Base-by-base conservation (phyloP, 2,888 invertebrate genomes). In the Lacanobia oleracea region DNA sequence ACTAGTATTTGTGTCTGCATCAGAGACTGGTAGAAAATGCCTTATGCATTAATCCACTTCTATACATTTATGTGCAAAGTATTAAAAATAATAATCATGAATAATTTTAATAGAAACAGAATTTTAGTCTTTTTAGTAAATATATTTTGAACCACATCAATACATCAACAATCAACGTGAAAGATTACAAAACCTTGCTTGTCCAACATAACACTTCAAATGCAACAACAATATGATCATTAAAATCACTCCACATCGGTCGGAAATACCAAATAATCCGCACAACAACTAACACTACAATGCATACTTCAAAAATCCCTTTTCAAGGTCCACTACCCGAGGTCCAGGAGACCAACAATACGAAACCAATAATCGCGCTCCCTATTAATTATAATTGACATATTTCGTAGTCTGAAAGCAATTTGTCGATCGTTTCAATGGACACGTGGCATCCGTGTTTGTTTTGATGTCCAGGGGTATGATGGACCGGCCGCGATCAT, bases 321-420 rank as follows among this genome's bases (percentile, higher is more conserved):
- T 61, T 61, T 48, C 53, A 51, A 69, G 23, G 67, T 64, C 71
- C 68, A 64, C 43, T 67, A 14, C 21, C 21, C 51, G 60, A 62
- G 50, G 81, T 80, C 82, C 63, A 66, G 14, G 53, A 64, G 69
- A 59, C 67, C 67, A 71, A 85, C 86, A 86, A 86, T 86, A 85
- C 86, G 85, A 85, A 81, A 80, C 73, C 82, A 93, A 93, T 94
- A 92, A 92, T 93, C 93, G 88, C 86, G 76, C 88, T 87, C 93
- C 92, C 94, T 93, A 94, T 95, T 94, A 94, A 95, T 95, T 94
- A 95, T 95, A 95, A 95, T 95, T 95, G 95, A 95, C 95, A 95
- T 95, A 95, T 95, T 95, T 93, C 94, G 91, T 92, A 92, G 92
- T 91, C 89, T 88, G 86, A 77, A 87, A 79, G 90, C 93, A 94